Percentiles rank a stretch among this genome's conserved stretches.
Conservation (phyloP, 1,140 invertebrate species). For the Chrysoperla carnea region DNA sequence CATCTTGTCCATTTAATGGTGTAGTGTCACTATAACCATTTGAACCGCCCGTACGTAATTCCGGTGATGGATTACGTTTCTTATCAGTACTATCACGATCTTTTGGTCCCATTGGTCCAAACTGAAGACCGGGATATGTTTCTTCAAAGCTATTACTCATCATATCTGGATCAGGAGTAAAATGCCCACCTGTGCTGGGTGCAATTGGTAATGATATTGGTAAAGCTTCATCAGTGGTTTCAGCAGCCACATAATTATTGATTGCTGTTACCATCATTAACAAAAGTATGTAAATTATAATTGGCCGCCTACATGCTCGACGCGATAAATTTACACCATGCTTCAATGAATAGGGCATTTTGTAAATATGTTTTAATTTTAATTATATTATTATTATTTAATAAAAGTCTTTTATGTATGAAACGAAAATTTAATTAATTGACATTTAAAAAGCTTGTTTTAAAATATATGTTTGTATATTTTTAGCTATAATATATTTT, state of each 20-base stretch:
- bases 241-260: neutral
- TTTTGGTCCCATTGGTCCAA: constrained; percentile 22
- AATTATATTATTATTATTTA: too few relatives aligned
- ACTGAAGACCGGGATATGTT: constrained; percentile 19
- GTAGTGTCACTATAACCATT: constrained; percentile 15
- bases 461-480: too few relatives aligned
- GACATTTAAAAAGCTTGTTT: too few relatives aligned
- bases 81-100: constrained; percentile 8
- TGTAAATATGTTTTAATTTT: too few relatives aligned
- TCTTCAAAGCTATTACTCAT: constrained; percentile 12
- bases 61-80: neutral
- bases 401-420: too few relatives aligned
- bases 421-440: too few relatives aligned
- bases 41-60: constrained; percentile 12
- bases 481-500: too few relatives aligned
- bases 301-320: constrained; percentile 30
- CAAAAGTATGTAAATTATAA: constrained; percentile 13
- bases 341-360: constrained; percentile 29
- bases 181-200: constrained; percentile 10
- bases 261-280: constrained; percentile 13
- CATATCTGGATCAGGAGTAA: neutral
- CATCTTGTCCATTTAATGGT: constrained; percentile 4
- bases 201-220: constrained; percentile 4
- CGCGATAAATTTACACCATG: constrained; percentile 34
- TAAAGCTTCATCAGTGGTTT: constrained; percentile 17